These are phyloP conservation scores for Sisyra terminalis DNA, from an alignment of 2,888 invertebrate genomes.

Conservation along the genomic window DNA sequence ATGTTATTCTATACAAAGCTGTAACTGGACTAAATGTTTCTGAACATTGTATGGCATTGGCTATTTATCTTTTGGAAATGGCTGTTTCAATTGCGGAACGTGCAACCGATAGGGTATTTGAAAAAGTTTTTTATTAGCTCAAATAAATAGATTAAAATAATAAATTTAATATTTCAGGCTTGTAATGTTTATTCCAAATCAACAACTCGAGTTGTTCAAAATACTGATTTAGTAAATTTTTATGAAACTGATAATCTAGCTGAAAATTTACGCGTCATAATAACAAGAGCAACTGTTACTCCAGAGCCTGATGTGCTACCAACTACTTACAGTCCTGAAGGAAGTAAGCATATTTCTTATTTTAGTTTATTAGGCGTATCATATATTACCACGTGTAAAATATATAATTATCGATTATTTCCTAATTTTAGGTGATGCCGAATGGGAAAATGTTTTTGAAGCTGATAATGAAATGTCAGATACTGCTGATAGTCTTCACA, in stretches of 20 bases:
- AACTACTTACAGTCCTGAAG: constrained; percentile 45
- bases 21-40: constrained; percentile 57
- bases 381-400: too few species aligned
- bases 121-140: neutral
- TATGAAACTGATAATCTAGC: constrained; percentile 57
- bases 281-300: constrained; percentile 42
- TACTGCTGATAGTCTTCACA: constrained; percentile 2
- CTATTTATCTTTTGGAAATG: constrained; percentile 74
- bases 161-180: constrained; percentile 2
- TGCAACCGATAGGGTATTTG: constrained; percentile 25
- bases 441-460: constrained; percentile 53
- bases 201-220: constrained; percentile 25
- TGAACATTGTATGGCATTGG: constrained; percentile 77
- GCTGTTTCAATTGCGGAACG: constrained; percentile 40
- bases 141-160: too few species aligned
- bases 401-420: too few species aligned
- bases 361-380: too few species aligned
- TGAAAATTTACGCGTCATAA: constrained; percentile 55
- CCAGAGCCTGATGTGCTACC: constrained; percentile 38
- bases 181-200: constrained; percentile 4
- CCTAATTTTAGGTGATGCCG: constrained; percentile 46
- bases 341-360: constrained; percentile 31
- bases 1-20: constrained; percentile 72
- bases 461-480: constrained; percentile 32
- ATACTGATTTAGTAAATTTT: constrained; percentile 43